Percentiles rank a stretch among this genome's conserved stretches.
Evolutionary conservation across 2,888 invertebrate genomes (phyloP).

Genomic region (Chelonus formosanus): DNA sequence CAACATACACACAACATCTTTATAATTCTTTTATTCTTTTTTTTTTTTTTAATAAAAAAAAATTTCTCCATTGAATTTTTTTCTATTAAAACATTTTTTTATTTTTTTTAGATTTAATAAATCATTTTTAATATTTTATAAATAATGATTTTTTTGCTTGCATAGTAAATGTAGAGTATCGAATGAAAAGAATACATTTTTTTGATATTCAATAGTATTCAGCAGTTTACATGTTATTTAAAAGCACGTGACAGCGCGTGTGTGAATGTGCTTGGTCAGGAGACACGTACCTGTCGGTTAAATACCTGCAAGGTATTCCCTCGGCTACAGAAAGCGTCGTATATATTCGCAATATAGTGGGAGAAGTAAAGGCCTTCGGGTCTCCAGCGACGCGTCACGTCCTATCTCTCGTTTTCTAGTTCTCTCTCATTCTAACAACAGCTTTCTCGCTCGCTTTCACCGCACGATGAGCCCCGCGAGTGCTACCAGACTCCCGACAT

Average conservation of each 20-base stretch:
- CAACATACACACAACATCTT: too few species aligned
- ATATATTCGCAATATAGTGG: constrained; percentile 37
- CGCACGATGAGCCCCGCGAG: constrained; percentile 41
- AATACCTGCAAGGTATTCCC: too few species aligned
- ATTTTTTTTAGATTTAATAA: too few species aligned
- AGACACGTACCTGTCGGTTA: constrained; percentile 5
- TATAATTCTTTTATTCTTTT: too few species aligned
- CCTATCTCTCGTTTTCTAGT: constrained; percentile 34
- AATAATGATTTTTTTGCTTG: too few species aligned
- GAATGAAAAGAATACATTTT: too few species aligned
- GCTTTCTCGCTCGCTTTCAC: constrained; percentile 46
- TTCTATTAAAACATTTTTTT: too few species aligned
- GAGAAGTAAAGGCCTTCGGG: constrained; percentile 47
- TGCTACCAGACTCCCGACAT: constrained; percentile 17
- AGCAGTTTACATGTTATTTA: not conserved
- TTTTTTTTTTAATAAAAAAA: too few species aligned
- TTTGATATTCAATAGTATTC: too few species aligned
- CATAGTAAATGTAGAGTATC: too few species aligned
- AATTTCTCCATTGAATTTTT: too few species aligned
- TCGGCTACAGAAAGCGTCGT: constrained; percentile 23
- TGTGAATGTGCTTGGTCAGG: constrained; percentile 8
- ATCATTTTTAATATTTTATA: too few species aligned
- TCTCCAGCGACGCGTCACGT: constrained; percentile 46
- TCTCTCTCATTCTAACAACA: constrained; percentile 20
- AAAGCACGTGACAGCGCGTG: constrained; percentile 19